Conservation (phyloP, 2,888 invertebrate genomes). For the Trissolcus japonicus region DNA sequence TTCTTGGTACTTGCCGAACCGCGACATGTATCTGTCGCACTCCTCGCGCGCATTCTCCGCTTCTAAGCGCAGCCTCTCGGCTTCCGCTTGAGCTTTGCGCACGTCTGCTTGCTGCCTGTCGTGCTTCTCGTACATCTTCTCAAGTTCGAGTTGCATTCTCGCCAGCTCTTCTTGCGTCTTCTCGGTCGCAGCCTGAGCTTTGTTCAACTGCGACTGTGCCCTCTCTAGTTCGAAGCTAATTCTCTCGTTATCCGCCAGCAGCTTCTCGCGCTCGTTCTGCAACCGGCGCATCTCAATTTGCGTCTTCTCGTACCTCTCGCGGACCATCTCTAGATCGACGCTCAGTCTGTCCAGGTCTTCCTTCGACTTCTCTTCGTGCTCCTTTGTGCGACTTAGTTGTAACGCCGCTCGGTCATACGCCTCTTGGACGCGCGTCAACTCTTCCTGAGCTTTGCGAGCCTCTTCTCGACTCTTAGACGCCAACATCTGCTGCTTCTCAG, state of each 20-base stretch:
- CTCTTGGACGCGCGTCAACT: conserved; percentile 89
- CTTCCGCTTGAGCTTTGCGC: conserved; percentile 87
- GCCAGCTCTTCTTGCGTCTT: conserved; percentile 94
- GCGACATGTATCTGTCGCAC: conserved; percentile 83
- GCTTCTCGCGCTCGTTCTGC: conserved; percentile 90
- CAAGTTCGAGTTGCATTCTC: conserved; percentile 89
- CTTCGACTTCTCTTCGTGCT: conserved; percentile 93
- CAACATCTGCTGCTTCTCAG: conserved; percentile 88
- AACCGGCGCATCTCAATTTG: conserved; percentile 89
- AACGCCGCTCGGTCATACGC: conserved; percentile 91
- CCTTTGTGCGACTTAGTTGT: conserved; percentile 90
- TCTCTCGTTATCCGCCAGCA: conserved; percentile 89
- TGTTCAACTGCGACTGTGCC: conserved; percentile 89
- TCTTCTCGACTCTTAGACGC: conserved; percentile 90
- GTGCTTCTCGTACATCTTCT: conserved; percentile 93
- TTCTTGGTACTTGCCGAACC: conserved; percentile 87
- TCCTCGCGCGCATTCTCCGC: conserved; percentile 88
- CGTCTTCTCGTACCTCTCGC: conserved; percentile 91
- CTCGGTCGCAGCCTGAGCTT: conserved; percentile 90
- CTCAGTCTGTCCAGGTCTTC: conserved; percentile 86
- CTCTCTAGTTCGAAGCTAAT: conserved; percentile 91
- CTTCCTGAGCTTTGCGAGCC: conserved; percentile 90
- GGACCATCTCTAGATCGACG: conserved; percentile 90
- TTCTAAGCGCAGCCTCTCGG: conserved; percentile 83
- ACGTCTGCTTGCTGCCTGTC: conserved; percentile 90